phyloP scores from a whole-genome alignment of 2,113 vertebrate species.

The Rhipidura dahli region DNA sequence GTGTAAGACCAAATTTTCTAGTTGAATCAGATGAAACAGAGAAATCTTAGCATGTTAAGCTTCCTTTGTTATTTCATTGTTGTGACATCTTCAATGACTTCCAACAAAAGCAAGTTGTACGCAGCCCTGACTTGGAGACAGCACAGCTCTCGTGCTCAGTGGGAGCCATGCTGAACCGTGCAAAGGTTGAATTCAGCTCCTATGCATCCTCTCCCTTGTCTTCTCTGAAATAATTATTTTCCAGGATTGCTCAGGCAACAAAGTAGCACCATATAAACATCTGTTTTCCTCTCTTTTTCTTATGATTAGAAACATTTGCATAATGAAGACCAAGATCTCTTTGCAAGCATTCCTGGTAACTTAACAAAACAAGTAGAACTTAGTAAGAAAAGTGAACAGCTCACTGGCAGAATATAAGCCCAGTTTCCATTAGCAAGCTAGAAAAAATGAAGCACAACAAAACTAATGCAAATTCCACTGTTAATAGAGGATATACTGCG shows the following conservation, averaged over 20 bases:
- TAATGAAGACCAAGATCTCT: background rate
- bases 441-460: background rate
- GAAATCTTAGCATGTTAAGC: background rate
- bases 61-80: background rate
- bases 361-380: background rate
- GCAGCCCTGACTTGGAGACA: background rate
- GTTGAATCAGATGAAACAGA: background rate
- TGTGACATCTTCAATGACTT: background rate
- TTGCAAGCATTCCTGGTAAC: background rate
- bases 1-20: background rate
- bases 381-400: background rate
- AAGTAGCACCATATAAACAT: background rate
- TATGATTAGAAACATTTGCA: background rate
- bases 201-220: background rate
- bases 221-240: background rate
- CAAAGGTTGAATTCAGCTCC: background rate
- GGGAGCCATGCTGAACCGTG: rapidly evolving
- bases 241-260: background rate
- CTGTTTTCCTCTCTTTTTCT: background rate
- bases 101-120: background rate
- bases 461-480: background rate
- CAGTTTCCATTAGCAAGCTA: background rate
- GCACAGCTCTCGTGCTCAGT: background rate
- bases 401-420: background rate
- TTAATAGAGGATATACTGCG: background rate